Percentiles rank a stretch among this genome's conserved stretches.
These are phyloP conservation scores for Pseudomyrmex pallidus DNA, from an alignment of 1,140 invertebrate species.

Conservation along the genomic window DNA sequence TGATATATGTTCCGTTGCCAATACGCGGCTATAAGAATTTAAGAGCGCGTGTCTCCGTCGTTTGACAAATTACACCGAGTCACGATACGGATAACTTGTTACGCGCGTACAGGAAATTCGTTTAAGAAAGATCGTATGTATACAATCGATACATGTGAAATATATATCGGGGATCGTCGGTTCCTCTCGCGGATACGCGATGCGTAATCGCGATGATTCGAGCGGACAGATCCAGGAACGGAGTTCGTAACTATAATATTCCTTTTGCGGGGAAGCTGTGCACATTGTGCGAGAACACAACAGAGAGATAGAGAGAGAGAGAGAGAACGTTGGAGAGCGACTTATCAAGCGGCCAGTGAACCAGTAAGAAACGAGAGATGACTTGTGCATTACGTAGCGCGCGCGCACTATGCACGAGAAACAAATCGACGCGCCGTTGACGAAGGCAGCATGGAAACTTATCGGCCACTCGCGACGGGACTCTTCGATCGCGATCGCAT, in stretches of 20 bases:
- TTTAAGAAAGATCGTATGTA: not conserved
- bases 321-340: constrained; percentile 24
- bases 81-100: not conserved
- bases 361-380: constrained; percentile 66
- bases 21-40: not conserved
- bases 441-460: constrained; percentile 53
- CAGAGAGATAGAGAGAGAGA: no score
- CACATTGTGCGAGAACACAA: constrained; percentile 6
- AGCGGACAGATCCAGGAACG: constrained; percentile 39
- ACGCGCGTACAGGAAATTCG: not conserved
- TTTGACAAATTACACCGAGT: not conserved
- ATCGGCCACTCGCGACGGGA: constrained; percentile 42
- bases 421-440: constrained; percentile 66
- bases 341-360: constrained; percentile 68
- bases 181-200: constrained; percentile 45
- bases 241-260: constrained; percentile 1
- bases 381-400: constrained; percentile 64
- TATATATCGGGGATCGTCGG: constrained; percentile 22
- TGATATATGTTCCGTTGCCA: not conserved
- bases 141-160: not conserved
- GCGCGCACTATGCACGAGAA: constrained; percentile 63
- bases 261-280: constrained; percentile 53
- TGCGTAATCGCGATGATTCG: constrained; percentile 54
- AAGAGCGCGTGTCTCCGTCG: not conserved
- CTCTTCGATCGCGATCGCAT: constrained; percentile 67